Evolutionary conservation across 2,888 invertebrate genomes (phyloP).

Genomic region (Neocrepidodera transversa): DNA sequence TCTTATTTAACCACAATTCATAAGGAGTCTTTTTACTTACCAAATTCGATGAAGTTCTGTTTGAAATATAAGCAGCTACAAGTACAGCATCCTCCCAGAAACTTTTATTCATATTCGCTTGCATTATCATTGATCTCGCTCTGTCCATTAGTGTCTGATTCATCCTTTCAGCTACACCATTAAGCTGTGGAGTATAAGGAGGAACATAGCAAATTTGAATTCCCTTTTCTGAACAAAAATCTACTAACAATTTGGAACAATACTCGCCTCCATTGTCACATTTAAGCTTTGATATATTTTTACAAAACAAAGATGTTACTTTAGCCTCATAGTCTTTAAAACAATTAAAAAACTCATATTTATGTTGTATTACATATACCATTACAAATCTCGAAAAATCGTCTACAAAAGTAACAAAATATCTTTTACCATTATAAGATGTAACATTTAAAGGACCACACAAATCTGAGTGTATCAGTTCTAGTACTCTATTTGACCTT

Average conservation of each 20-base stretch:
- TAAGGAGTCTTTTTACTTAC: too few species aligned
- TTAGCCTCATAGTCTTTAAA: too few species aligned
- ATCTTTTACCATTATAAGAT: too few species aligned
- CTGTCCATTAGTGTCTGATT: slow-evolving; percentile 30
- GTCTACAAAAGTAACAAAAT: too few species aligned
- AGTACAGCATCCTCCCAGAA: slow-evolving; percentile 31
- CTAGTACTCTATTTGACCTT: too few species aligned
- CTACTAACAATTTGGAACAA: too few species aligned
- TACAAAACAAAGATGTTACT: too few species aligned
- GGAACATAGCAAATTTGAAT: slow-evolving; percentile 26
- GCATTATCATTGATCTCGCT: slow-evolving; percentile 29
- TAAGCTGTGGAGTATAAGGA: slow-evolving; percentile 30
- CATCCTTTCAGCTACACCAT: slow-evolving; percentile 33
- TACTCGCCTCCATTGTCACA: background rate
- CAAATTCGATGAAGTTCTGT: slow-evolving; percentile 27
- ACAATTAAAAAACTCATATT: too few species aligned
- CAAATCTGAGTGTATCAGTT: too few species aligned
- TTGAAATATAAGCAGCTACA: slow-evolving; percentile 27
- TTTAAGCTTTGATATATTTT: background rate
- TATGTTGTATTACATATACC: too few species aligned
- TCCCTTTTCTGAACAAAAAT: slow-evolving; percentile 16
- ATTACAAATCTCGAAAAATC: too few species aligned
- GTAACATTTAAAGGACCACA: too few species aligned
- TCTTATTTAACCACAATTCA: slow-evolving; percentile 29
- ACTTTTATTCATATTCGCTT: slow-evolving; percentile 20